Evolutionary conservation across 2,113 vertebrate genomes (phyloP), one percentile per base, ranked within the genome.

Genomic region (Caranx ignobilis): DNA sequence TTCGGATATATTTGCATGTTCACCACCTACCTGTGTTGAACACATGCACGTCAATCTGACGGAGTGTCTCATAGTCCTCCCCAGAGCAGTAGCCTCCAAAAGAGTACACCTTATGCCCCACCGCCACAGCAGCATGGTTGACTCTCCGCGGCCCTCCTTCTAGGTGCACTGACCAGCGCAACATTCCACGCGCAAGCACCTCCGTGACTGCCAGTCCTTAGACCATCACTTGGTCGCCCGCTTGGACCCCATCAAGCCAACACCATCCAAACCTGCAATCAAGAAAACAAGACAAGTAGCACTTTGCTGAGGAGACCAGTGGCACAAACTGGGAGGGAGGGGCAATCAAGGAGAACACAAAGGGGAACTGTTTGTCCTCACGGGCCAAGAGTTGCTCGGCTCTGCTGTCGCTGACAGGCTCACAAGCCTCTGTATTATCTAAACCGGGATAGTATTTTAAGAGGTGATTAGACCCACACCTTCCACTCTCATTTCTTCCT

Each of bases 131-230:
- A 4, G 98, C 98, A 90, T 99, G 98, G 95, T 99, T 99, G 92
- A 99, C 98, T 94, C 98, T 96, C 90, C 98, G 96, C 4, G 98
- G 98, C 91, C 98, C 98, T 52, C 98, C 98, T 95, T 99, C 98
- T 90, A 99, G 95, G 93, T 99, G 97, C 93, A 99, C 97, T 13
- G 97, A 96, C 98, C 98, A 99, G 95, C 97, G 97, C 87, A 99
- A 96, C 97, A 99, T 99, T 94, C 95, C 97, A 94, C 91, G 86
- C 92, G 68, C 48, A 75, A 88, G 92, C 92, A 76, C 83, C 75
- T 81, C 82, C 60, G 68, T 50, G 80, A 84, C 79, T 47, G 43
- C 37, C 12, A 81, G 85, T 75, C 64, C 86, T 92, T 88, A 94
- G 52, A 91, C 89, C 92, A 94, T 95, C 92, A 93, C 93, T 90